phyloP scores from a whole-genome alignment of 2,113 vertebrate genomes.

The Chlorodrepanis virens region DNA sequence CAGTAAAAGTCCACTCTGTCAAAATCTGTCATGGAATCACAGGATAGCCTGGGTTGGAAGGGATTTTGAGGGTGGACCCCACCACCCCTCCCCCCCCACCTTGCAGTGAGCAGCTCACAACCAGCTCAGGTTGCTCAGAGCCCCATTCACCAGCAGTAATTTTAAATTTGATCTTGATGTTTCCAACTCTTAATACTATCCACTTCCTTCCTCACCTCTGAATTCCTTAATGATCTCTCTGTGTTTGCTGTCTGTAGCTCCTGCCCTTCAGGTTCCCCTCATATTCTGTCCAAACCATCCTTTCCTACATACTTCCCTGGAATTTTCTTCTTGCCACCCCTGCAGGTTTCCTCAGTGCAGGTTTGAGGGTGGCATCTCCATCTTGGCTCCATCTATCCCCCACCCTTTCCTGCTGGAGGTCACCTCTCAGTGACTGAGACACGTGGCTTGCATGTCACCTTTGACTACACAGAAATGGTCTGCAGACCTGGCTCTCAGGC shows the following conservation, averaged over 20 bases:
- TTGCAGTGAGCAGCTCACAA: not conserved
- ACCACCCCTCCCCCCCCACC: accelerated
- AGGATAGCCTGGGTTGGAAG: not conserved
- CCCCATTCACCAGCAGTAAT: not conserved
- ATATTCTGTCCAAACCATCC: not conserved
- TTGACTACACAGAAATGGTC: not conserved
- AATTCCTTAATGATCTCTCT: not conserved
- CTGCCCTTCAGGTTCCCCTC: not conserved
- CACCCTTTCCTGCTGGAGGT: not conserved
- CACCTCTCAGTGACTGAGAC: not conserved
- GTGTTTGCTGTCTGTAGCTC: not conserved
- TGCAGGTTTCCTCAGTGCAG: not conserved
- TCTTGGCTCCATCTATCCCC: not conserved
- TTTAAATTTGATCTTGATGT: not conserved
- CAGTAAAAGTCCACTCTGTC: not conserved
- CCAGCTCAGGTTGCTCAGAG: not conserved
- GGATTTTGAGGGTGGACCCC: not conserved
- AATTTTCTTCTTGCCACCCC: not conserved
- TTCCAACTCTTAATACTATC: not conserved
- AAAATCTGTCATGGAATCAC: not conserved
- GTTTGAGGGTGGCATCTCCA: not conserved
- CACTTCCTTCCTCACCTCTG: not conserved
- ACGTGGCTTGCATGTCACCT: accelerated
- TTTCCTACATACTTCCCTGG: not conserved
- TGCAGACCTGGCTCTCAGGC: not conserved